These are phyloP conservation scores for Goniozus legneri DNA, from an alignment of 1,140 invertebrate species.

Conservation along the genomic window DNA sequence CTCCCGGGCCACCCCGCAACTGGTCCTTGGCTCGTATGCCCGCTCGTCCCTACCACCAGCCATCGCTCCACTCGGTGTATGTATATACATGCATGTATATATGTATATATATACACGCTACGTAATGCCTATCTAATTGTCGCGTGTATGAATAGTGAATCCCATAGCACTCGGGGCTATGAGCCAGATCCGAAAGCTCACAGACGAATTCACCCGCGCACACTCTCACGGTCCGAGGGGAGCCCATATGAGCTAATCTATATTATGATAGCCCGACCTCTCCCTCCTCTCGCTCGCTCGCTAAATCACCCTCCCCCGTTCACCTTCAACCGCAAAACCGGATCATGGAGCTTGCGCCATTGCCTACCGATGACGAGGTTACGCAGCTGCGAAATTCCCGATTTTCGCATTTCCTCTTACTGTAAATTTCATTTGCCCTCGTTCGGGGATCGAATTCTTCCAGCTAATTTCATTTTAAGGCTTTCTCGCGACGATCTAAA, in stretches of 20 bases:
- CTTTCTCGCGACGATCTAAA: too few relatives aligned
- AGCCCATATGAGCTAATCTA: slow-evolving; percentile 56
- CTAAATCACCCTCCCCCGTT: neutral
- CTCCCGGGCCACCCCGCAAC: slow-evolving; percentile 8
- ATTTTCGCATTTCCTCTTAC: too few relatives aligned
- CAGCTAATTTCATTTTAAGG: too few relatives aligned
- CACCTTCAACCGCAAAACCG: too few relatives aligned
- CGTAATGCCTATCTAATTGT: slow-evolving; percentile 58
- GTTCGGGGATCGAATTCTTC: too few relatives aligned
- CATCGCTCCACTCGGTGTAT: neutral
- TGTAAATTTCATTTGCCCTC: too few relatives aligned
- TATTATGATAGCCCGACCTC: slow-evolving; percentile 53
- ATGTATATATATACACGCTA: slow-evolving; percentile 21
- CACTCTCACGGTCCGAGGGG: too few relatives aligned
- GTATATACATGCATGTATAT: neutral
- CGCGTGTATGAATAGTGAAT: slow-evolving; percentile 57
- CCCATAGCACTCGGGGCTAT: slow-evolving; percentile 54
- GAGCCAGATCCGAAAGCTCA: slow-evolving; percentile 50
- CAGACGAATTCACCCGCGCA: too few relatives aligned
- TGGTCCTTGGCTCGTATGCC: neutral
- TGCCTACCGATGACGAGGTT: too few relatives aligned
- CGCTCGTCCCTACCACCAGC: neutral
- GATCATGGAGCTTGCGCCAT: too few relatives aligned
- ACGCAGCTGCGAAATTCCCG: too few relatives aligned
- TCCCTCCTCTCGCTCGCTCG: slow-evolving; percentile 1